These are phyloP conservation scores for Eurytoma adleriae DNA, from an alignment of 2,888 invertebrate genomes.

Conservation along the genomic window DNA sequence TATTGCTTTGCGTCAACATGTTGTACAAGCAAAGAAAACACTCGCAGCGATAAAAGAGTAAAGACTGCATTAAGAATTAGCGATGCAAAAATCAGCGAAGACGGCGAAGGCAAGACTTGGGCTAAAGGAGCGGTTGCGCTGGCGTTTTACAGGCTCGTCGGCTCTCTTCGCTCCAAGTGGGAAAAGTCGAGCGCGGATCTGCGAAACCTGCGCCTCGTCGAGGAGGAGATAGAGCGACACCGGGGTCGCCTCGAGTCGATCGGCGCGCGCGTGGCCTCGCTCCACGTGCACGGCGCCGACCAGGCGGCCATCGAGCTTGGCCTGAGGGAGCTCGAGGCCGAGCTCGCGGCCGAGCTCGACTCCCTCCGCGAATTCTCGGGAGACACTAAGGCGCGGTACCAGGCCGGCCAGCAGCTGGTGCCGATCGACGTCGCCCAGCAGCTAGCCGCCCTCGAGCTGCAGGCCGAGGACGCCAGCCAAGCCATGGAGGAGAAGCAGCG, in stretches of 20 bases:
- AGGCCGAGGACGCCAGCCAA: slow-evolving; percentile 86
- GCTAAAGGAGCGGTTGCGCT: no score
- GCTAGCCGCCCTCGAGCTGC: slow-evolving; percentile 88
- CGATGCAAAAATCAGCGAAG: no score
- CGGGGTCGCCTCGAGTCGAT: slow-evolving; percentile 82
- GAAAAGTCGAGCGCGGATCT: slow-evolving; percentile 86
- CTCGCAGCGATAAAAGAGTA: no score
- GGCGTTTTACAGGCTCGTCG: slow-evolving; percentile 83
- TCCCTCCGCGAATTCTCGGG: slow-evolving; percentile 71
- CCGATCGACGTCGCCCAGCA: slow-evolving; percentile 88
- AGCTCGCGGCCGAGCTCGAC: slow-evolving; percentile 68
- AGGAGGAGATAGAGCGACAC: slow-evolving; percentile 83
- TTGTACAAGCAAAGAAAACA: background rate
- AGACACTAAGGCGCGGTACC: slow-evolving; percentile 75
- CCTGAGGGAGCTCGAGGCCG: slow-evolving; percentile 78
- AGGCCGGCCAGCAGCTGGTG: slow-evolving; percentile 75
- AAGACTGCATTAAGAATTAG: no score
- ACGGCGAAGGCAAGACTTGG: no score
- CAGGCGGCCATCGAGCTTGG: slow-evolving; percentile 80
- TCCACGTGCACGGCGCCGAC: slow-evolving; percentile 89
- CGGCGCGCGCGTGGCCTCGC: slow-evolving; percentile 66
- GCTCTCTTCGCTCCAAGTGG: slow-evolving; percentile 86
- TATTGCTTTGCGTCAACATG: background rate
- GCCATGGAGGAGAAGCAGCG: slow-evolving; percentile 92
- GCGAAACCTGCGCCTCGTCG: slow-evolving; percentile 85